These are phyloP conservation scores for Trinorchestia longiramus DNA, from an alignment of 1,140 invertebrate species.

Conservation along the genomic window DNA sequence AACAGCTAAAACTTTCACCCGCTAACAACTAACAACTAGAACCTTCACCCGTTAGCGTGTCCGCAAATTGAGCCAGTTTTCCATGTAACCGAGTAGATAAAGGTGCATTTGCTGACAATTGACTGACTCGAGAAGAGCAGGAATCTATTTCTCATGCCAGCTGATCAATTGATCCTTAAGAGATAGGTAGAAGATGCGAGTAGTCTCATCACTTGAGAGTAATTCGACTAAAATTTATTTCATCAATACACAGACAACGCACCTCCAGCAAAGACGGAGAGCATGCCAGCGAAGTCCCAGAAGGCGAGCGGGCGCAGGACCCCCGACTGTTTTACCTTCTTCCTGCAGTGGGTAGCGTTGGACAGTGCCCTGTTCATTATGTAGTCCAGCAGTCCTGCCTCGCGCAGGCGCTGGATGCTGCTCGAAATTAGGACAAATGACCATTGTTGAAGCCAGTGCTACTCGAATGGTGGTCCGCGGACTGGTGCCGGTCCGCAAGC, in stretches of 20 bases:
- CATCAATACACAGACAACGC: not conserved
- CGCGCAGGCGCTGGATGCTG: not conserved
- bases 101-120: not conserved
- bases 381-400: constrained; percentile 15
- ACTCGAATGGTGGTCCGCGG: too few species aligned
- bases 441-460: too few species aligned
- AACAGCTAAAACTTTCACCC: too few species aligned
- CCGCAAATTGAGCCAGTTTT: not conserved
- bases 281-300: constrained; percentile 35
- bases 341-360: constrained; percentile 20
- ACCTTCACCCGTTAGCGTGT: too few species aligned
- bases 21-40: too few species aligned
- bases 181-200: not conserved
- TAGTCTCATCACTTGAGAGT: not conserved
- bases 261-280: constrained; percentile 11
- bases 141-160: too few species aligned
- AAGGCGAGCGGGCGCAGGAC: not conserved
- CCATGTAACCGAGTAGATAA: not conserved
- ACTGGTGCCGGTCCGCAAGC: too few species aligned
- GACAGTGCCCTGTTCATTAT: not conserved
- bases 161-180: not conserved
- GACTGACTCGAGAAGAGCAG: not conserved
- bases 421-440: too few species aligned
- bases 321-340: not conserved
- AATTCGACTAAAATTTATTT: not conserved